Evolutionary conservation across 1,140 invertebrate genomes (phyloP).

Genomic region (Drosophila pseudoobscura): DNA sequence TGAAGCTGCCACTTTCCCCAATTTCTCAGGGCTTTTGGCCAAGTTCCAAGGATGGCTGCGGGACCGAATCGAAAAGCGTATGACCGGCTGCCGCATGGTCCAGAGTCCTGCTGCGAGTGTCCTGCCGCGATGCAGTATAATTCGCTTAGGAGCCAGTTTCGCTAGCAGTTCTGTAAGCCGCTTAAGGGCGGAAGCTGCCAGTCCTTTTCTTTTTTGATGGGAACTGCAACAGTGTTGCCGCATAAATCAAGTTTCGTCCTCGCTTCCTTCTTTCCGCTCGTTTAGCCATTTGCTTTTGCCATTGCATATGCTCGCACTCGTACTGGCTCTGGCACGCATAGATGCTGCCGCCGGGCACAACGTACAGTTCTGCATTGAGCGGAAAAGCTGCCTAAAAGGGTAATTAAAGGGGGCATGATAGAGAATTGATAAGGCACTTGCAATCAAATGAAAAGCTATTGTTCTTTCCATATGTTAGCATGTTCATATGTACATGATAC

Average conservation of each 20-base stretch:
- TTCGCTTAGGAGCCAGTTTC: constrained; percentile 31
- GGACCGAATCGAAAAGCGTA: constrained; percentile 1
- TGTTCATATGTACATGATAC: no score
- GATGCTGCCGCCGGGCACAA: constrained; percentile 2
- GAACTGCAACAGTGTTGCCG: constrained; percentile 25
- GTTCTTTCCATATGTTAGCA: no score
- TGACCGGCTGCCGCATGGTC: constrained; percentile 25
- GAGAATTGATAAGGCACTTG: no score
- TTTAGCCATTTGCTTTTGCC: constrained; percentile 10
- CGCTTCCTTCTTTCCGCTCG: neutral
- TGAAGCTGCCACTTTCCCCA: constrained; percentile 59
- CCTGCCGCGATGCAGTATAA: constrained; percentile 61
- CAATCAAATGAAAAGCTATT: no score
- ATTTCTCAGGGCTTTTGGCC: constrained; percentile 6
- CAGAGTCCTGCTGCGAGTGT: neutral
- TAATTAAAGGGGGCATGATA: neutral
- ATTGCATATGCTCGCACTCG: neutral
- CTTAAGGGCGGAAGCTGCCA: constrained; percentile 2
- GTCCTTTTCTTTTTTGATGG: neutral
- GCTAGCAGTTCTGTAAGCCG: constrained; percentile 42
- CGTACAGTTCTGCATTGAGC: constrained; percentile 24
- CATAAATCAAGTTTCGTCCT: constrained; percentile 43
- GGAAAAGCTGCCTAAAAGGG: neutral
- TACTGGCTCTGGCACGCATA: no score
- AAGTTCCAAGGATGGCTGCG: neutral